Evolutionary conservation across 2,797 vertebrate species (phyloP).

Genomic region (Petrocephalus schoutedeni): DNA sequence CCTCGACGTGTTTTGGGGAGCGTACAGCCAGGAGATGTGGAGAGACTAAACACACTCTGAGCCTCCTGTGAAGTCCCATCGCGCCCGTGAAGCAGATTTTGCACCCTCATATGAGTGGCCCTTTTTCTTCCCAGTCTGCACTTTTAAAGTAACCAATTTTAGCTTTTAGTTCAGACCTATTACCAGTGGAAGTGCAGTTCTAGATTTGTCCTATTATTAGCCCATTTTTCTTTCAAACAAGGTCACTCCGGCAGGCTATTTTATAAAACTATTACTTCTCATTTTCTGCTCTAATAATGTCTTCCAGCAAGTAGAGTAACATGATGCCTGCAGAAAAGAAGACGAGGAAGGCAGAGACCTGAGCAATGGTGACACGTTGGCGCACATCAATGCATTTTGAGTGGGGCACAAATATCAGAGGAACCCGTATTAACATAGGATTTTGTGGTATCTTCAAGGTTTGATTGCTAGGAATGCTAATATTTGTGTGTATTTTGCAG

Average conservation of each 20-base stretch:
- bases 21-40: background rate
- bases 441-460: conserved; percentile 1
- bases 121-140: conserved; percentile 40
- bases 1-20: conserved; percentile 5
- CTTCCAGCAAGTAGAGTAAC: conserved; percentile 22
- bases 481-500: conserved; percentile 13
- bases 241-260: conserved; percentile 58
- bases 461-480: background rate
- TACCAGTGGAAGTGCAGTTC: conserved; percentile 52
- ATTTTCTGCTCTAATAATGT: conserved; percentile 47
- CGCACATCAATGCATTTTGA: background rate
- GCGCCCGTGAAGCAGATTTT: conserved; percentile 13
- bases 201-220: conserved; percentile 64
- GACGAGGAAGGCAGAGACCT: background rate
- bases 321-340: background rate
- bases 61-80: conserved; percentile 25
- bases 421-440: background rate
- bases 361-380: background rate
- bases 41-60: conserved; percentile 33
- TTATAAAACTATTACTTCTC: conserved; percentile 55
- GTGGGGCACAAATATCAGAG: background rate
- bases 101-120: conserved; percentile 39
- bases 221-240: conserved; percentile 61
- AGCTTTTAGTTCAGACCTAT: conserved; percentile 50
- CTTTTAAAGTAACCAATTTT: conserved; percentile 43